phyloP scores from a whole-genome alignment of 2,797 vertebrate genomes.

The Muscicapa comitata region DNA sequence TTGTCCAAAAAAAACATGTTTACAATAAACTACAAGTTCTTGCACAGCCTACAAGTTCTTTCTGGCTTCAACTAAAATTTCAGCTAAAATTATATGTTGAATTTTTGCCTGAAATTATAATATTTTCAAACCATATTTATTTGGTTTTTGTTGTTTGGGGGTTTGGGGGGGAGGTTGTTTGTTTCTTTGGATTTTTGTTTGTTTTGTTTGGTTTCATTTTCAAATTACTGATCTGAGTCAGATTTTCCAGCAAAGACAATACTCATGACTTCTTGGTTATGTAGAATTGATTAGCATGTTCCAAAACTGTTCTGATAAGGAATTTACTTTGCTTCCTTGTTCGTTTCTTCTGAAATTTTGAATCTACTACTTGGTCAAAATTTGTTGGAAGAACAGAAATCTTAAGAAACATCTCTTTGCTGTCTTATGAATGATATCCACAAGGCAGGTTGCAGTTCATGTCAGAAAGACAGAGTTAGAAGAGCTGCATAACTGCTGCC shows the following conservation, averaged over 20 bases:
- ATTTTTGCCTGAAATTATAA: not conserved
- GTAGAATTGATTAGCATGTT: not conserved
- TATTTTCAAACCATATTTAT: not conserved
- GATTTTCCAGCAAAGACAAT: not conserved
- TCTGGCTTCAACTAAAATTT: not conserved
- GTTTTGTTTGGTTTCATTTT: not conserved
- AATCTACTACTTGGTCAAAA: not conserved
- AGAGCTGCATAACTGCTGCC: not conserved
- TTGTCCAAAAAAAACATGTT: not conserved
- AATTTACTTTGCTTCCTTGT: not conserved
- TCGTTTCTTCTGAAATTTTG: not conserved
- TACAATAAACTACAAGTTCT: not conserved
- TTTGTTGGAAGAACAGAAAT: not conserved
- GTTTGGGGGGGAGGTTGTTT: too few relatives aligned
- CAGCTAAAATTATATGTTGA: too few relatives aligned
- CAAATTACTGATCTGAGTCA: not conserved
- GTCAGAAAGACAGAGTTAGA: not conserved
- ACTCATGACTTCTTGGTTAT: not conserved
- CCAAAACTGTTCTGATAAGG: not conserved
- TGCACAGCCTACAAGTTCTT: not conserved
- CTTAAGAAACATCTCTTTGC: not conserved
- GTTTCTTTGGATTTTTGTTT: not conserved
- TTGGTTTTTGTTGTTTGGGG: not conserved
- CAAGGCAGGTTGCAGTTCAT: not conserved
- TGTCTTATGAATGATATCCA: not conserved